These are phyloP conservation scores for Dendrolimus houi DNA, from an alignment of 2,888 invertebrate genomes.

Conservation along the genomic window DNA sequence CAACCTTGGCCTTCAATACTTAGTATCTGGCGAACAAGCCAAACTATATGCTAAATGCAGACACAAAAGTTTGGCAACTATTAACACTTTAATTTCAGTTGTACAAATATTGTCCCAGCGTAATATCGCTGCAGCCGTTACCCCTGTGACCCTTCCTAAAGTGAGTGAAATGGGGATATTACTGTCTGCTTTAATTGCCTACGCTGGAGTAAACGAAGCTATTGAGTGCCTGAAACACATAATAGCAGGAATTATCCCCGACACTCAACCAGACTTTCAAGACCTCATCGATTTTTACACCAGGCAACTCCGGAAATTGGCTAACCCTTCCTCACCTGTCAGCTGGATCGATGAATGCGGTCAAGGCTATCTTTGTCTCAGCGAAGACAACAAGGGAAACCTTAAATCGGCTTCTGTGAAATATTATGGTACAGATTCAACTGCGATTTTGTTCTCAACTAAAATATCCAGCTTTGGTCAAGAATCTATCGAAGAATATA, in stretches of 20 bases:
- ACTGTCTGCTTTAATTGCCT: constrained; percentile 83
- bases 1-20: constrained; percentile 24
- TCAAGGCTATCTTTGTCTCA: constrained; percentile 60
- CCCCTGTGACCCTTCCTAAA: constrained; percentile 39
- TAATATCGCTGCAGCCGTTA: constrained; percentile 58
- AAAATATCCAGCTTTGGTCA: constrained; percentile 73
- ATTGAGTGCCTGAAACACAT: constrained; percentile 75
- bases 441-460: constrained; percentile 66
- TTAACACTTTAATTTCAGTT: constrained; percentile 73
- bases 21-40: constrained; percentile 57
- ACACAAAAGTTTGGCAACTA: constrained; percentile 69
- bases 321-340: constrained; percentile 36
- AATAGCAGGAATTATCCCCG: constrained; percentile 57
- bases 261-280: constrained; percentile 51
- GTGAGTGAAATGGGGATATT: constrained; percentile 80
- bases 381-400: constrained; percentile 51
- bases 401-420: constrained; percentile 58
- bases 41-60: constrained; percentile 68
- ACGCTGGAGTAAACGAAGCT: constrained; percentile 84
- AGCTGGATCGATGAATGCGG: constrained; percentile 58
- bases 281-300: constrained; percentile 59
- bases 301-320: constrained; percentile 41
- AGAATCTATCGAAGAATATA: constrained; percentile 55
- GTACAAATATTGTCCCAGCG: constrained; percentile 70
- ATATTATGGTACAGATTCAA: constrained; percentile 60